A percentile compares a stretch with the other conserved stretches of the same genome.
Evolutionary conservation across 1,140 invertebrate genomes (phyloP).

Genomic region (Drosophila santomea): DNA sequence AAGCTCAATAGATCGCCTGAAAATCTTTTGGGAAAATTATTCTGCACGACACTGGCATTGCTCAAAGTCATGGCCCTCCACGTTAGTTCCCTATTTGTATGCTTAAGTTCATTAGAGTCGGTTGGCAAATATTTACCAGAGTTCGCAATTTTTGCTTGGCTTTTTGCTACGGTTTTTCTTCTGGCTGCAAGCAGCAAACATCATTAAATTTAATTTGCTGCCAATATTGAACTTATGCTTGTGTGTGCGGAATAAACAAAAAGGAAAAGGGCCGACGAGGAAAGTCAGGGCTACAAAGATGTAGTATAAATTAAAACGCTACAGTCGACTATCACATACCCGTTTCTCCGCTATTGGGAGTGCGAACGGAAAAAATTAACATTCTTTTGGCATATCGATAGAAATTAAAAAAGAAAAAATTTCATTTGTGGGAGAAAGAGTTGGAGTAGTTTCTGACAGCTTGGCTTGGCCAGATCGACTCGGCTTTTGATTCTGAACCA

Average conservation of each 20-base stretch:
- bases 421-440: no score
- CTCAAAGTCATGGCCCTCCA: not conserved
- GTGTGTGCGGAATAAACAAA: conserved; percentile 30
- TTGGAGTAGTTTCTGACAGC: no score
- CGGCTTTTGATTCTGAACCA: no score
- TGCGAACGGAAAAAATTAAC: no score
- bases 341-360: no score
- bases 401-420: no score
- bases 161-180: conserved; percentile 21
- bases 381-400: no score
- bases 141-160: conserved; percentile 57
- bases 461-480: no score
- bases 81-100: conserved; percentile 63
- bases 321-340: no score
- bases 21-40: conserved; percentile 48
- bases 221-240: conserved; percentile 63
- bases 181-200: conserved; percentile 66
- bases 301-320: not conserved
- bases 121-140: conserved; percentile 72
- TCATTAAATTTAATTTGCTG: conserved; percentile 80
- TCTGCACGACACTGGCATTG: conserved; percentile 23
- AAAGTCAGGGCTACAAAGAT: conserved; percentile 5
- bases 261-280: conserved; percentile 4
- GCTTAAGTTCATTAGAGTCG: conserved; percentile 78
- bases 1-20: conserved; percentile 25